A percentile compares a stretch with the other conserved stretches of the same genome.
phyloP scores from a whole-genome alignment of 2,888 invertebrate genomes.

The Tetragnatha montana region DNA sequence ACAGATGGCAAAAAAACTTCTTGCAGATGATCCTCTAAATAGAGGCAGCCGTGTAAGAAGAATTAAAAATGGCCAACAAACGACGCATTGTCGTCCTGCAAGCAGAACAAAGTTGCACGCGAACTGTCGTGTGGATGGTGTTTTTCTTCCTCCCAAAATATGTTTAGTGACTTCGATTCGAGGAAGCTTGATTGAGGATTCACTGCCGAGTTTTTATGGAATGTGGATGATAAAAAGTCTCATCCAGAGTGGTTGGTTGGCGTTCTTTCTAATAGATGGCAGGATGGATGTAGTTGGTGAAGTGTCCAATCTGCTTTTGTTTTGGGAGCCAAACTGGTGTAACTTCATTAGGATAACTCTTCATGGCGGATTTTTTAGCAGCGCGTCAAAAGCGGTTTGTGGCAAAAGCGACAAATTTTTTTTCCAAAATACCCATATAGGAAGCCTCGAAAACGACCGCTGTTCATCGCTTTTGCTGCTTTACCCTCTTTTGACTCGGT shows the following conservation, averaged over 20 bases:
- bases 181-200: conserved; percentile 43
- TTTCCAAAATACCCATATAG: too few relatives aligned
- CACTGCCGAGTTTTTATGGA: conserved; percentile 16
- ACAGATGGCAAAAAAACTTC: conserved; percentile 28
- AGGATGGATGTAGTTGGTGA: not conserved
- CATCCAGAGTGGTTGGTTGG: not conserved
- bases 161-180: conserved; percentile 53
- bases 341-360: too few relatives aligned
- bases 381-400: too few relatives aligned
- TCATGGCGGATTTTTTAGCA: too few relatives aligned
- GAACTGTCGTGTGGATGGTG: conserved; percentile 51
- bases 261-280: conserved; percentile 42
- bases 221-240: not conserved
- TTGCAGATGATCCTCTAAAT: conserved; percentile 27
- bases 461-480: too few relatives aligned
- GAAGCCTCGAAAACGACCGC: too few relatives aligned
- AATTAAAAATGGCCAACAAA: conserved; percentile 45
- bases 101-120: conserved; percentile 57
- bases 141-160: conserved; percentile 19
- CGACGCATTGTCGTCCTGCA: conserved; percentile 47
- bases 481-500: too few relatives aligned
- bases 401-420: too few relatives aligned
- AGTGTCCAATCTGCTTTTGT: not conserved
- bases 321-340: not conserved
- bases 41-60: conserved; percentile 40